Base-by-base conservation (phyloP, 2,888 invertebrate genomes). In the Epiblema foenella region DNA sequence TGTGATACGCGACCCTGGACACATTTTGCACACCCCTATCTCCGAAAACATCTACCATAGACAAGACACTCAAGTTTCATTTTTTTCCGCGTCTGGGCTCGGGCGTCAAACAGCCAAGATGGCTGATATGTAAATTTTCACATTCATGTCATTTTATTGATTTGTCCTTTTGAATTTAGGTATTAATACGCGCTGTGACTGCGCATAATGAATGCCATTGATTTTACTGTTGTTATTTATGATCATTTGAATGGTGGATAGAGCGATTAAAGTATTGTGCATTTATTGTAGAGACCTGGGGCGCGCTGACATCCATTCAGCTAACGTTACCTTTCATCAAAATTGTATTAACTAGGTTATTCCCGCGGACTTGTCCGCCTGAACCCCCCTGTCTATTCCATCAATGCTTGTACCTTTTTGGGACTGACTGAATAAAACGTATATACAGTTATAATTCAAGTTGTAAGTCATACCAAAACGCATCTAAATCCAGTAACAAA, bases 91-190 rank as follows among this genome's bases (percentile, higher is more conserved):
- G 79, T 75, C 69, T 80, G 79, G 73, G 79, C 79, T 82, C 75
- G 77, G 80, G 73, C 77, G 74, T 76, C 77, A 78, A 78, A 74
- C 75, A 75, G 72, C 76, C 79, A 80, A 84, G 84, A 87, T 86
- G 82, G 81, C 78, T 74, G 66, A 85, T 85, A 87, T 86, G 85
- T 79, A 84, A 84, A 87, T 87, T 59, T 62, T 56, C 56, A 42
- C 63, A 71, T 74, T 73, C 73, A 73, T 72, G 70, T 68, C 74
- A 77, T 82, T 83, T 83, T 83, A 86, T 87, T 83, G 86, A 87
- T 85, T 84, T 75, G 75, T 75, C 79, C 81, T 80, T 84, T 85
- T 83, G 78, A 81, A 76, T 74, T 37, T 46, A 58, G 54, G 72
- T 75, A 73, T 66, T 71, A 66, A 74, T 72, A 76, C 69, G 75